Conservation (phyloP, 1,140 invertebrate genomes). For the Bombus sibiricus region DNA sequence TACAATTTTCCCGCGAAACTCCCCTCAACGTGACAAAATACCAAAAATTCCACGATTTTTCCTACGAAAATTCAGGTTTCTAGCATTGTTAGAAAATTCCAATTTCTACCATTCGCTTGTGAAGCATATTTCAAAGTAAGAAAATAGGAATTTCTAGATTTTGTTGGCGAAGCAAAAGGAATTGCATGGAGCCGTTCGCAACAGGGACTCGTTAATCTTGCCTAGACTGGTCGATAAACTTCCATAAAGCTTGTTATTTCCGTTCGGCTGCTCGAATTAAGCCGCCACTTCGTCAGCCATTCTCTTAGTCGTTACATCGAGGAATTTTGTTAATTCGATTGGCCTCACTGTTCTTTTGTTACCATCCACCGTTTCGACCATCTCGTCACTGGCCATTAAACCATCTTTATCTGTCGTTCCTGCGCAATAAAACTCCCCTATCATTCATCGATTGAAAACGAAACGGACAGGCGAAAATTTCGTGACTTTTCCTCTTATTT, state of each 20-base stretch:
- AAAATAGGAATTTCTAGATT: not conserved
- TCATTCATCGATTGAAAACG: not conserved
- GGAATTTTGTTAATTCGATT: conserved; percentile 1
- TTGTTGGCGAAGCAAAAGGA: not conserved
- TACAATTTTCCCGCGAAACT: not conserved
- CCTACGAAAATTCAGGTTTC: no score
- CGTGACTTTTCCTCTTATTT: not conserved
- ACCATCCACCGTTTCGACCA: not conserved
- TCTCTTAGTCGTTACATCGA: no score
- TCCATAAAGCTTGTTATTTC: conserved; percentile 20
- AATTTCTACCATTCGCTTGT: no score
- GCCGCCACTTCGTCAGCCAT: not conserved
- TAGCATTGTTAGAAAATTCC: no score
- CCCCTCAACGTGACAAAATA: no score
- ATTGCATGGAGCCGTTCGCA: no score
- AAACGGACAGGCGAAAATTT: not conserved
- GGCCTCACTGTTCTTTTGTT: not conserved
- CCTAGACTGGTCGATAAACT: conserved; percentile 17
- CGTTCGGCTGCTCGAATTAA: not conserved
- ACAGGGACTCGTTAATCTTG: not conserved
- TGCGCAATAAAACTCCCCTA: not conserved
- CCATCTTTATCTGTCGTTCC: not conserved
- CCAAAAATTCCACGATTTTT: no score
- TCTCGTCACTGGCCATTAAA: not conserved
- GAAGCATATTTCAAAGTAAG: no score